Base-by-base conservation (phyloP, 2,113 vertebrate genomes). In the Ochotona curzoniae region DNA sequence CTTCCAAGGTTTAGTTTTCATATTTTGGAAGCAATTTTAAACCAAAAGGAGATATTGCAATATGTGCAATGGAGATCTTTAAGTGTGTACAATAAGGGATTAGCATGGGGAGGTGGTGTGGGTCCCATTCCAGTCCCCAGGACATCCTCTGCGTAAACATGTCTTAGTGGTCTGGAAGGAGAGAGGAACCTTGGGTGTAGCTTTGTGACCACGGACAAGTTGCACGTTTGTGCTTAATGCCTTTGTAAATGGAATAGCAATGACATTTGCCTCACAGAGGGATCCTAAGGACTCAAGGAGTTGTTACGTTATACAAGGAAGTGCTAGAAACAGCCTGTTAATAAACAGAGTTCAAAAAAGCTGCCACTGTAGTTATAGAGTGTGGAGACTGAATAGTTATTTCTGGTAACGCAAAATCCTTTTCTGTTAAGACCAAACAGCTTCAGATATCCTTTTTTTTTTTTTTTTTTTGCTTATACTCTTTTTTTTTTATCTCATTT, bases 171-270 rank as follows among this genome's bases (percentile, higher is more conserved):
- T 73, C 28, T 3, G 0, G n/a, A 30, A 20, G 66, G 23, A 20
- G 49, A 21, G 5, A 35, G 5, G 20, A 30, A 51, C 15, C 0
- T 2, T 6, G 3, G 18, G 7, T 21, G 2, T 2, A 14, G 38
- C 1, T 49, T 0, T 35, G 57, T 38, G 12, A 35, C 30, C 26
- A 44, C 2, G 13, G 70, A 57, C 18, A n/a, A 14, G 7, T 25
- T 21, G 7, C 0, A 13, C 15, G 21, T 23, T 23, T 28, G 5
- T 30, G 13, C 73, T 32, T 57, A 17, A 47, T 5, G 47, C 8
- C 51, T 63, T 88, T 54, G 23, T 18, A 66, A 63, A 21, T 14
- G 35, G 35, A 69, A 28, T 47, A 64, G 25, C 20, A 32, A 30
- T 38, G 30, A 44, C 7, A 12, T 17, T 14, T 64, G 11, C 20